These are phyloP conservation scores for Tuberolachnus salignus DNA, from an alignment of 2,888 invertebrate species.

Conservation along the genomic window DNA sequence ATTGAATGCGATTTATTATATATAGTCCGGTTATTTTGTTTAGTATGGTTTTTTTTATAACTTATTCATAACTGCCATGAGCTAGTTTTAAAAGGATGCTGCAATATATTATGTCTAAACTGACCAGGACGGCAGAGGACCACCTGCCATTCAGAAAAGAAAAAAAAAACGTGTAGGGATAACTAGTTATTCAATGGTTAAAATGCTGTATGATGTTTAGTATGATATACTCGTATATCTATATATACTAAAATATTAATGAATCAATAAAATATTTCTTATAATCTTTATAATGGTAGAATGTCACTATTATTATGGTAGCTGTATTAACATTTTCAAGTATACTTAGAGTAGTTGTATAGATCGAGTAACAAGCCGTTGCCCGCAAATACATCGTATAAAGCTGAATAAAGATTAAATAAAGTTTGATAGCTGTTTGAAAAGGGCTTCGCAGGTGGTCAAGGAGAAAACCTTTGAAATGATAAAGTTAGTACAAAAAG, in stretches of 20 bases:
- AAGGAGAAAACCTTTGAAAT: slow-evolving; percentile 54
- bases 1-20: slow-evolving; percentile 41
- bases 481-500: slow-evolving; percentile 48
- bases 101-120: neutral
- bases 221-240: neutral
- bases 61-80: slow-evolving; percentile 46
- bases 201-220: slow-evolving; percentile 1
- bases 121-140: slow-evolving; percentile 29
- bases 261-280: neutral
- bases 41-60: slow-evolving; percentile 27
- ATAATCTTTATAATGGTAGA: neutral
- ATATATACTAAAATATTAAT: neutral
- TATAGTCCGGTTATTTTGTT: slow-evolving; percentile 39
- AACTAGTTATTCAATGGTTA: slow-evolving; percentile 24
- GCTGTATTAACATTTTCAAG: slow-evolving; percentile 8
- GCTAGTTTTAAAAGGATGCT: slow-evolving; percentile 46
- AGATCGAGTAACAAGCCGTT: slow-evolving; percentile 15
- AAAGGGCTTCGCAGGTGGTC: slow-evolving; percentile 49
- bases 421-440: slow-evolving; percentile 44
- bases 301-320: neutral
- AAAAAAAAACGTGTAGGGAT: slow-evolving; percentile 30
- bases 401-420: slow-evolving; percentile 45
- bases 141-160: slow-evolving; percentile 44
- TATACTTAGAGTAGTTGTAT: slow-evolving; percentile 7
- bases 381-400: slow-evolving; percentile 2